phyloP scores from a whole-genome alignment of 2,113 vertebrate species.

The Crotalus helleri region DNA sequence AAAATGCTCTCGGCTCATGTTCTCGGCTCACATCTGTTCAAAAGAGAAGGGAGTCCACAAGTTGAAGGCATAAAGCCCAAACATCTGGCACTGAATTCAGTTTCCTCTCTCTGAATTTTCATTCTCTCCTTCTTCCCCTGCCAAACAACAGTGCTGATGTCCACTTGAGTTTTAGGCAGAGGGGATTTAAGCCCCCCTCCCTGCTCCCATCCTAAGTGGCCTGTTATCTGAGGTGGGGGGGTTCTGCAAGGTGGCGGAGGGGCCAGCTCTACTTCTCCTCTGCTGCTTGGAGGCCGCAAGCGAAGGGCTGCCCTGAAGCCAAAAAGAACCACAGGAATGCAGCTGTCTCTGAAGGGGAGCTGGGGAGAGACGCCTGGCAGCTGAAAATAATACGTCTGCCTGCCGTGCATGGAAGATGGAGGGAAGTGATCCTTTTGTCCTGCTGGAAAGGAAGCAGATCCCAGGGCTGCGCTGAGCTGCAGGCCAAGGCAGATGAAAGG shows the following conservation, averaged over 20 bases:
- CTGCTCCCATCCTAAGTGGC: background rate
- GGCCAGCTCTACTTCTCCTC: background rate
- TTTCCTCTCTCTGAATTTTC: conserved; percentile 15
- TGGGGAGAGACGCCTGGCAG: background rate
- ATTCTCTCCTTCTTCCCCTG: background rate
- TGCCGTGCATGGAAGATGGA: background rate
- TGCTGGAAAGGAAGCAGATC: no score
- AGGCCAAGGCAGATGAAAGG: background rate
- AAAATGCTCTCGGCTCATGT: no score
- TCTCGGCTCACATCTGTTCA: background rate
- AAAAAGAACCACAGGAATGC: background rate
- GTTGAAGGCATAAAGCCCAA: background rate
- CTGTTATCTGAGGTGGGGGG: conserved; percentile 16
- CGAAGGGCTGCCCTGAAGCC: background rate
- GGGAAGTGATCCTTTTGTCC: background rate
- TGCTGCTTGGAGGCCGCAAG: background rate
- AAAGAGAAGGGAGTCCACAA: background rate
- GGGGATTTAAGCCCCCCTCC: background rate
- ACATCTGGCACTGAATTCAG: conserved; percentile 1
- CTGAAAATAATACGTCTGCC: no score
- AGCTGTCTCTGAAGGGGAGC: background rate
- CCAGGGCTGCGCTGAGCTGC: background rate
- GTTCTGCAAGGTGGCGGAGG: background rate
- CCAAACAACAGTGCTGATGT: background rate
- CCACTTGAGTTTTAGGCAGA: background rate